A percentile compares a stretch with the other conserved stretches of the same genome.
Conservation (phyloP, 30 jellyfish, hydroid and myxozoan genomes). For the Nemopilema nomurai region DNA sequence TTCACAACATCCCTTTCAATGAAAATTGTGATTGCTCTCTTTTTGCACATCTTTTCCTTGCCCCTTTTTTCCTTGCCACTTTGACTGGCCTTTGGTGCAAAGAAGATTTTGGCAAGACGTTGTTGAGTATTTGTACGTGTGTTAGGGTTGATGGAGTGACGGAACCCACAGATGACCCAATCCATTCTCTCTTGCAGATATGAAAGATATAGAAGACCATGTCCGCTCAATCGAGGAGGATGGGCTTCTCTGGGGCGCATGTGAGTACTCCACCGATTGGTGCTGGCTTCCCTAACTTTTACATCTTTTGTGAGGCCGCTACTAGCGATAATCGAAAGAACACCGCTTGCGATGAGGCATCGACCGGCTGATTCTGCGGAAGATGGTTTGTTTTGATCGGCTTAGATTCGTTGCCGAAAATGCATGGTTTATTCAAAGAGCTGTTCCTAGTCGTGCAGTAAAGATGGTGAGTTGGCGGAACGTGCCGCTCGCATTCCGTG, state of each 20-base stretch:
- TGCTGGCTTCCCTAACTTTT: background rate
- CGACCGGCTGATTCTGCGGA: background rate
- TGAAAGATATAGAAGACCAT: constrained; percentile 73
- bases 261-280: constrained; percentile 41
- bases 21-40: too few relatives aligned
- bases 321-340: background rate
- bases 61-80: too few relatives aligned
- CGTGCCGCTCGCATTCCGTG: background rate
- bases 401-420: too few relatives aligned
- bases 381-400: background rate
- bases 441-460: too few relatives aligned
- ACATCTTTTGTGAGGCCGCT: background rate
- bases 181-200: constrained; percentile 50
- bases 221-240: constrained; percentile 86
- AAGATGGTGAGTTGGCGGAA: background rate
- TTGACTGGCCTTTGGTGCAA: too few relatives aligned
- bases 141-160: too few relatives aligned
- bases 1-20: too few relatives aligned
- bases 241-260: constrained; percentile 91
- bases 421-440: too few relatives aligned
- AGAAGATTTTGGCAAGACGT: too few relatives aligned
- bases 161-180: background rate
- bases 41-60: too few relatives aligned
- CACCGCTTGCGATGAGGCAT: background rate
- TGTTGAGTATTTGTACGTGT: too few relatives aligned